phyloP scores from a whole-genome alignment of 1,140 invertebrate genomes.

The Diorhabda sublineata region DNA sequence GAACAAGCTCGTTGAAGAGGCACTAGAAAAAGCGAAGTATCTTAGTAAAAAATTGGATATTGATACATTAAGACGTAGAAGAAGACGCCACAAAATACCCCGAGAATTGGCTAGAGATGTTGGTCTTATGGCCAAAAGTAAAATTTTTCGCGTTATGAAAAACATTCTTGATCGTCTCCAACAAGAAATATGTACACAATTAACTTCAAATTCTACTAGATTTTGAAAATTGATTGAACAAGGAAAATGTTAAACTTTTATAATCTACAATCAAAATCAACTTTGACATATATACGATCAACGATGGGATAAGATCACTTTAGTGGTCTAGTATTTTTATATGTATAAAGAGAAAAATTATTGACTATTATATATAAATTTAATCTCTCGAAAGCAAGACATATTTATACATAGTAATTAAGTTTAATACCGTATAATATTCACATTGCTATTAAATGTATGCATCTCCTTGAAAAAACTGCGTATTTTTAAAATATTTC shows the following conservation, averaged over 20 bases:
- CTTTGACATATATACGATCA: neutral
- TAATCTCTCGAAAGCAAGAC: neutral
- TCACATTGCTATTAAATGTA: no score
- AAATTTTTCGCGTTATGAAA: constrained; percentile 17
- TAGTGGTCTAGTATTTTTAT: neutral
- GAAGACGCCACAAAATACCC: neutral
- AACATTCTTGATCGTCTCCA: constrained; percentile 15
- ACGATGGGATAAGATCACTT: neutral
- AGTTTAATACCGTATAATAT: no score
- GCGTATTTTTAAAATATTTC: neutral
- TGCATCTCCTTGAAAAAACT: neutral
- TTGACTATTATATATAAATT: neutral
- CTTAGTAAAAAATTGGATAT: neutral
- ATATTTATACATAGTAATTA: neutral
- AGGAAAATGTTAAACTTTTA: neutral
- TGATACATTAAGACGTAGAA: neutral
- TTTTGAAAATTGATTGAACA: no score
- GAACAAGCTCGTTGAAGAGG: neutral
- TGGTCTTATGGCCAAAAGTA: constrained; percentile 13
- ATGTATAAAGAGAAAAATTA: neutral
- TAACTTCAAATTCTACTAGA: neutral
- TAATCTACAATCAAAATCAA: neutral
- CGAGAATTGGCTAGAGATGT: constrained; percentile 7
- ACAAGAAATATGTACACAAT: constrained; percentile 19
- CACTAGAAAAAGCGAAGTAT: neutral